Evolutionary conservation across 2,888 invertebrate species (phyloP).

Genomic region (Chromoteleia sp.): DNA sequence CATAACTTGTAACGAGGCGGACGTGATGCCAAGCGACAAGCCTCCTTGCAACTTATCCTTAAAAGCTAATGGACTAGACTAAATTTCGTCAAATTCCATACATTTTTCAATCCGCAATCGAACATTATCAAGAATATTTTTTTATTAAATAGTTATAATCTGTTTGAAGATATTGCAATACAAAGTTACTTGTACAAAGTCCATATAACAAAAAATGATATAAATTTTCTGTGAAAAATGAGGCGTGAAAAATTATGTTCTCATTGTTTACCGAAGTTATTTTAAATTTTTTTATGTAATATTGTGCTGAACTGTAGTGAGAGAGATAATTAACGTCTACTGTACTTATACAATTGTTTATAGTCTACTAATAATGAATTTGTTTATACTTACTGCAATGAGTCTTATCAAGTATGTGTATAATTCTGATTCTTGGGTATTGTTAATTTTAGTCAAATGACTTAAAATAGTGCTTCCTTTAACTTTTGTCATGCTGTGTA

Average conservation of each 20-base stretch:
- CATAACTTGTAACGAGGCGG: slow-evolving; percentile 8
- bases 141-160: too few species aligned
- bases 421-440: slow-evolving; percentile 93
- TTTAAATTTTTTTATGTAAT: too few species aligned
- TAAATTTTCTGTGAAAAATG: too few species aligned
- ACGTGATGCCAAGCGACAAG: too few species aligned
- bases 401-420: slow-evolving; percentile 93
- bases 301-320: too few species aligned
- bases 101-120: slow-evolving; percentile 16
- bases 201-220: too few species aligned
- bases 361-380: not conserved
- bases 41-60: not conserved
- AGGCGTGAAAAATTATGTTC: too few species aligned
- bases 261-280: too few species aligned
- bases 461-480: slow-evolving; percentile 93
- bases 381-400: slow-evolving; percentile 87
- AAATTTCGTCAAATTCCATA: slow-evolving; percentile 19
- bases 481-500: slow-evolving; percentile 95
- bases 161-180: too few species aligned
- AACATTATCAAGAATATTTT: too few species aligned
- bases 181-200: too few species aligned
- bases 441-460: slow-evolving; percentile 91
- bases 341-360: slow-evolving; percentile 1
- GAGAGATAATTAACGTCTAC: too few species aligned
- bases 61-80: not conserved